Evolutionary conservation across 2,797 vertebrate genomes (phyloP), one percentile per base, ranked within the genome.

Genomic region (Arrhamphus sclerolepis): DNA sequence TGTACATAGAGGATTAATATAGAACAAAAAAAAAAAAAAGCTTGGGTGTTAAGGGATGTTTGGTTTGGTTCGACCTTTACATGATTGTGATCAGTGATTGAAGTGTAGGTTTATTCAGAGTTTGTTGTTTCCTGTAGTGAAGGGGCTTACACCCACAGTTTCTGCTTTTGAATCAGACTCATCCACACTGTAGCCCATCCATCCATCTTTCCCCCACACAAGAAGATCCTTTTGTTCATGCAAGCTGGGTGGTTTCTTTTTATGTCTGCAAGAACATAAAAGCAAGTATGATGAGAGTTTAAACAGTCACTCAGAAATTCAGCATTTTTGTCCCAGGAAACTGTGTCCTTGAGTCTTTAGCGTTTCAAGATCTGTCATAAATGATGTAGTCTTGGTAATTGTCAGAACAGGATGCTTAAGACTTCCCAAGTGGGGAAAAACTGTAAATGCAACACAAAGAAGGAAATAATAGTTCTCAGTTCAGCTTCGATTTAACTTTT

Each of bases 1-100:
- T 88, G 83, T 86, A 77, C 59, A 85, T 84, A 66, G 53, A 70
- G 24, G 64, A 67, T 72, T 82, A 82, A 73, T 78, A 68, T 82
- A 80, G 65, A 71, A 28, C 48, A 60, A 60, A 72, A 57, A 38
- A 22, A 5, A 60, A 60, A 72, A 57, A 38, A 22, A 5, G 11
- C 49, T 46, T 58, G 50, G 58, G 71, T 14, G 13, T 44, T 49
- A 22, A 44, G 8, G 14, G 42, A 41, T 31, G 39, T 57, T 56
- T 57, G 8, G 31, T 51, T 69, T 49, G 47, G 28, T 76, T 52
- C 71, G 48, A 77, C 48, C 58, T 75, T 76, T 58, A 56, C 13
- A 49, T 28, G 5, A 40, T 7, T 41, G 22, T n/a, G 8, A 38
- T 41, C 13, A 26, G 6, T 26, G 24, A 26, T 26, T 26, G 24